A percentile compares a stretch with the other conserved stretches of the same genome.
These are phyloP conservation scores for Drosophila truncata DNA, from an alignment of 1,140 invertebrate species.

Conservation along the genomic window DNA sequence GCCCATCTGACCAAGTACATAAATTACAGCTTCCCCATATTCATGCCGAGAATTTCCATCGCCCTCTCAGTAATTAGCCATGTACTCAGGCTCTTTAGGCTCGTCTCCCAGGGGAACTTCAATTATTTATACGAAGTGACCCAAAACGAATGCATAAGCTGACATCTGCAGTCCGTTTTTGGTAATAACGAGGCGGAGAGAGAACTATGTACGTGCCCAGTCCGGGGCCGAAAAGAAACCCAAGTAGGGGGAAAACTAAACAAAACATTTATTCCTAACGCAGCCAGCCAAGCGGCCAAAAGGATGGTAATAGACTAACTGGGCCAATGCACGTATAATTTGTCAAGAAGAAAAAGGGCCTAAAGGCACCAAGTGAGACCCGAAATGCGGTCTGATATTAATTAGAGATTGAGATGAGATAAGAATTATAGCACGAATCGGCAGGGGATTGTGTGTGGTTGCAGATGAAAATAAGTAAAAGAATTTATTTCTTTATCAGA, in stretches of 20 bases:
- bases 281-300: constrained; percentile 7
- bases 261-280: constrained; percentile 35
- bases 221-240: not conserved
- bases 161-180: constrained; percentile 35
- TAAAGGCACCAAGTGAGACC: constrained; percentile 3
- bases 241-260: constrained; percentile 22
- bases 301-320: constrained; percentile 23
- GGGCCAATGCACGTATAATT: constrained; percentile 33
- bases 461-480: no score
- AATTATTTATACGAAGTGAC: constrained; percentile 55
- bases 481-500: not conserved
- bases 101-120: constrained; percentile 21
- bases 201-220: constrained; percentile 28
- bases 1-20: constrained; percentile 10
- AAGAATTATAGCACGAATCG: not conserved
- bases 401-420: constrained; percentile 20
- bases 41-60: not conserved
- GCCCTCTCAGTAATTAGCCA: constrained; percentile 28
- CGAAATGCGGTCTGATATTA: constrained; percentile 14
- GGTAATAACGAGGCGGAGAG: constrained; percentile 20
- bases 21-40: constrained; percentile 21
- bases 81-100: constrained; percentile 36
- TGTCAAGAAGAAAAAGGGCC: constrained; percentile 32
- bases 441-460: no score
- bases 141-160: constrained; percentile 50